Conservation (phyloP, 2,888 invertebrate species). For the Serrognathus titanus region DNA sequence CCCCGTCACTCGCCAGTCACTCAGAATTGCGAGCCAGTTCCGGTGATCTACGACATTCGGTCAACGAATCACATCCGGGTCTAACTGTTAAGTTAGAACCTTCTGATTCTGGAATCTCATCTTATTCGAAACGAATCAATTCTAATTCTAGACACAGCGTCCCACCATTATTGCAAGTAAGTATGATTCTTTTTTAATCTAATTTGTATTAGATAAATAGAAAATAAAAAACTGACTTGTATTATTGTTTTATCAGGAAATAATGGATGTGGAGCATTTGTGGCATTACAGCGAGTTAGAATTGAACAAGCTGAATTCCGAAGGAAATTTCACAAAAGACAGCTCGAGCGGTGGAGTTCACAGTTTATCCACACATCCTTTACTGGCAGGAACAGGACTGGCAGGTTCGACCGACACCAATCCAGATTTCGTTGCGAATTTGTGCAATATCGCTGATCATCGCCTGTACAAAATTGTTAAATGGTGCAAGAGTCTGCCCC, state of each 20-base stretch:
- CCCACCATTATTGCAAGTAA: conserved; percentile 68
- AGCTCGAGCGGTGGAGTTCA: conserved; percentile 43
- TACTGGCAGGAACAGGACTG: conserved; percentile 55
- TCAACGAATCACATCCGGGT: conserved; percentile 33
- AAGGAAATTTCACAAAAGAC: conserved; percentile 43
- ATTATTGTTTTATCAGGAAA: conserved; percentile 60
- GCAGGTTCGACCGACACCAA: conserved; percentile 59
- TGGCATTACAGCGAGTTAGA: conserved; percentile 92
- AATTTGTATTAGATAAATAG: no score
- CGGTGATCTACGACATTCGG: conserved; percentile 47
- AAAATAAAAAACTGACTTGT: no score
- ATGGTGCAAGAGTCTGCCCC: conserved; percentile 96
- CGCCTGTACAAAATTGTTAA: conserved; percentile 95
- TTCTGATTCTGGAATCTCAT: conserved; percentile 45
- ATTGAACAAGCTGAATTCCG: conserved; percentile 59
- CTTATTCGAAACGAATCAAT: conserved; percentile 32
- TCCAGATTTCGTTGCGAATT: conserved; percentile 82
- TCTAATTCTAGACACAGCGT: conserved; percentile 44
- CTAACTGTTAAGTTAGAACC: conserved; percentile 55
- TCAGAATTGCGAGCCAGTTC: conserved; percentile 49
- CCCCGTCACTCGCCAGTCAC: conserved; percentile 57
- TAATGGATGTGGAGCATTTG: conserved; percentile 93
- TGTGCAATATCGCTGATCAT: conserved; percentile 93
- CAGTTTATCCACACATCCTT: conserved; percentile 53
- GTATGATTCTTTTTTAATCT: no score